Base-by-base conservation (phyloP, 2,888 invertebrate species). In the Drosophila seclusa region DNA sequence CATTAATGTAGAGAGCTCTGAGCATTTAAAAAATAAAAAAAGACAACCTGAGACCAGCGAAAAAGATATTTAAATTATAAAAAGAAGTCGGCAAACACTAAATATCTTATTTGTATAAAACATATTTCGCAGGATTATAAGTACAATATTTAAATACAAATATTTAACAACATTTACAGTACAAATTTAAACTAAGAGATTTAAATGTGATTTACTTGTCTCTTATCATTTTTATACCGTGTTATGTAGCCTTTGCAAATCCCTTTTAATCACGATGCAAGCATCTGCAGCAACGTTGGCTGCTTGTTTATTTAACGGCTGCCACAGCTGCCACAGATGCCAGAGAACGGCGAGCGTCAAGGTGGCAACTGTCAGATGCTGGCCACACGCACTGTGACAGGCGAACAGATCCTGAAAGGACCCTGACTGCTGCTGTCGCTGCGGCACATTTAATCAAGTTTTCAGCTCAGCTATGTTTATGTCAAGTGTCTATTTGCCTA, bases 401-500 rank as follows among this genome's bases (percentile, higher is more conserved):
- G 53, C 62, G 57, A 55, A 52, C 59, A 65, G 80, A 72, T 76
- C 54, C 73, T 72, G 78, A 63, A 68, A 72, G 68, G 67, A 68
- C 55, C n/a, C 68, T 50, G 74, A 65, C 60, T 71, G 72, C 32
- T 31, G 55, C 67, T 80, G 82, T 69, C 70, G 80, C 70, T 81
- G 83, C 80, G 81, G 80, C 76, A 86, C 86, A 90, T 90, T 88
- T 86, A 86, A 86, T 86, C 90, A 86, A 89, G 90, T 86, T 86
- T 88, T 90, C 88, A 86, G 79, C 90, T 78, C 71, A 70, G 85
- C 86, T 79, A 77, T 90, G 88, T 85, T 90, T 81, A 79, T 90
- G 90, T 90, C 90, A 90, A 86, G 86, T 88, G 90, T 90, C 89
- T 86, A 88, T 86, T 86, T 90, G 84, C 89, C 89, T 74, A 89